These are phyloP conservation scores for Epsilonema sp. DNA, from an alignment of 2,888 invertebrate genomes.

Conservation along the genomic window DNA sequence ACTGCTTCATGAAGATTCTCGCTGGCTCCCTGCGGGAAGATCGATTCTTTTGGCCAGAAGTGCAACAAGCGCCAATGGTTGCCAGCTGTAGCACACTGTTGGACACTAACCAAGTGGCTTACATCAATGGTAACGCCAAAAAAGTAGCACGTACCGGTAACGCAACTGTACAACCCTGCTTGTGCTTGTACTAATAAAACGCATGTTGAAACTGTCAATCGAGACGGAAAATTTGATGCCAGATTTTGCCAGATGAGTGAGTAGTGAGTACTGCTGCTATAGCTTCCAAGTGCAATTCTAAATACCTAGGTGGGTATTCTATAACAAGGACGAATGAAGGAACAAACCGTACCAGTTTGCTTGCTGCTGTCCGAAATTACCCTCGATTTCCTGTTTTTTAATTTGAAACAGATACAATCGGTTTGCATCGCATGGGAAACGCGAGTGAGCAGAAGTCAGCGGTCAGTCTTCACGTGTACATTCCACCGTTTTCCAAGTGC, in stretches of 20 bases:
- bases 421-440: constrained; percentile 87
- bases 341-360: constrained; percentile 2
- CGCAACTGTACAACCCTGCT: no score
- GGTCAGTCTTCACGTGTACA: constrained; percentile 80
- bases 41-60: constrained; percentile 56
- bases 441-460: constrained; percentile 66
- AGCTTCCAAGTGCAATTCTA: no score
- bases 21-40: constrained; percentile 63
- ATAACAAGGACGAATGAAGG: no score
- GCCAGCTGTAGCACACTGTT: constrained; percentile 47
- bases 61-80: constrained; percentile 39
- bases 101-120: constrained; percentile 58
- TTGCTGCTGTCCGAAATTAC: neutral
- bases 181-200: no score
- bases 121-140: constrained; percentile 95
- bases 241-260: no score
- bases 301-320: no score
- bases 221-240: no score
- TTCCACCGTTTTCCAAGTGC: constrained; percentile 73
- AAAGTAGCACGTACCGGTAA: no score
- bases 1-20: constrained; percentile 84
- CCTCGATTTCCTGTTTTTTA: constrained; percentile 2
- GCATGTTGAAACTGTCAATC: no score
- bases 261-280: no score
- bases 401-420: constrained; percentile 55